phyloP scores from a whole-genome alignment of 2,113 vertebrate genomes.

The Arizona elegans region DNA sequence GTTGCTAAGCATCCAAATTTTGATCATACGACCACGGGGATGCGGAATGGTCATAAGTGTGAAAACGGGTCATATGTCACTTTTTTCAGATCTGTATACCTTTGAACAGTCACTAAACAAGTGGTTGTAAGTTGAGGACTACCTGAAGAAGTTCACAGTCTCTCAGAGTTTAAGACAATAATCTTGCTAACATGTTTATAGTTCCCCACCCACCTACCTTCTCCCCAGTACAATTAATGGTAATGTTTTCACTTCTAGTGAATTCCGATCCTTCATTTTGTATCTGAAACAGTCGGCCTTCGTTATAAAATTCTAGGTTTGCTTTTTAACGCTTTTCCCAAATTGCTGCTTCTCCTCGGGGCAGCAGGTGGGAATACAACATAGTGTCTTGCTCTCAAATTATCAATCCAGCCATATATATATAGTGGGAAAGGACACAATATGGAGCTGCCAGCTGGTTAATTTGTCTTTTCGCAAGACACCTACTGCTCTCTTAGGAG shows the following conservation, averaged over 20 bases:
- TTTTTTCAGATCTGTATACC: too few relatives aligned
- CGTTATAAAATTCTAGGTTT: not conserved
- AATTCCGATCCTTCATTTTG: not conserved
- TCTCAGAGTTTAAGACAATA: not conserved
- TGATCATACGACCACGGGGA: too few relatives aligned
- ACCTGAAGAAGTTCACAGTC: not conserved
- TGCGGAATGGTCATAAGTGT: too few relatives aligned
- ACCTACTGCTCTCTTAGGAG: slow-evolving; percentile 12
- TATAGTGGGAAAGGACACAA: not conserved
- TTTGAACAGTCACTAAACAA: too few relatives aligned
- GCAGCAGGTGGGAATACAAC: not conserved
- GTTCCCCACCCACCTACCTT: too few relatives aligned
- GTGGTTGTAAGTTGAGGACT: too few relatives aligned
- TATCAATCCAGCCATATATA: not conserved
- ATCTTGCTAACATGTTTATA: not conserved
- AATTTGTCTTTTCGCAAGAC: slow-evolving; percentile 24
- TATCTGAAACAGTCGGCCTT: not conserved
- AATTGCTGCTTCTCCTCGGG: fast-evolving
- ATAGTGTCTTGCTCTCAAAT: not conserved
- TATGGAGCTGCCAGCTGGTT: not conserved
- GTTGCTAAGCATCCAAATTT: too few relatives aligned
- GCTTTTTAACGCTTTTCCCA: not conserved
- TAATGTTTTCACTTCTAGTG: not conserved
- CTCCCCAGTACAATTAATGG: not conserved
- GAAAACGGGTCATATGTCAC: too few relatives aligned